Base-by-base conservation (phyloP, 1,140 invertebrate species). In the Brachionus manjavacas region DNA sequence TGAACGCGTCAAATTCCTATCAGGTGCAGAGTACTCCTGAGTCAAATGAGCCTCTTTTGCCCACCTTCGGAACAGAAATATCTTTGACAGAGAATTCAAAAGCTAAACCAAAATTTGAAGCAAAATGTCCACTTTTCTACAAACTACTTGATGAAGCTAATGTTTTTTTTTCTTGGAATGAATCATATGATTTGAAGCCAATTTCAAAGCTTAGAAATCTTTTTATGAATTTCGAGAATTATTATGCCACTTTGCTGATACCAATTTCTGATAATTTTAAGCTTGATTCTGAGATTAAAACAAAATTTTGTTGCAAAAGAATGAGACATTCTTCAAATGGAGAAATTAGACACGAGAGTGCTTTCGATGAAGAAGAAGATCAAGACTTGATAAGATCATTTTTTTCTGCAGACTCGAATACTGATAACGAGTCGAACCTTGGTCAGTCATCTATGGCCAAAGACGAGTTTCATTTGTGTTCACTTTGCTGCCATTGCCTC, bases 241-340 rank as follows among this genome's bases (percentile, higher is more conserved):
- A 76, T 76, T 76, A 76, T 76, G 20, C 39, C 7, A 76, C 41
- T 28, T 49, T 76, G 72, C 23, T 49, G 39, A 46, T 76, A 76
- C 41, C 72, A 46, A 46, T 76, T 14, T 76, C 23, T 76, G 72
- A 76, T 76, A 76, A 76, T 76, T 76, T 49, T 76, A 46, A 49
- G 46, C 41, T 76, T 49, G 41, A 49, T 9, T 9, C 23, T 25
- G 25, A 46, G 49, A 76, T 46, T 12, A 28, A 39, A 28, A n/a
- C 41, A 25, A 76, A 72, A 41, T 20, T 72, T 72, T 72, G 35
- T 41, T 35, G 46, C 23, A 76, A 76, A 49, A 39, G 72, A 25
- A 76, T 76, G 72, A 76, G 49, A 76, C 72, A 76, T 49, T 76
- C 72, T 23, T 49, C 46, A 28, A 76, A 28, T 76, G 72, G 46